Evolutionary conservation across 2,888 invertebrate genomes (phyloP), one percentile per base, ranked within the genome.

Genomic region (Brachynemurus nebulosus): DNA sequence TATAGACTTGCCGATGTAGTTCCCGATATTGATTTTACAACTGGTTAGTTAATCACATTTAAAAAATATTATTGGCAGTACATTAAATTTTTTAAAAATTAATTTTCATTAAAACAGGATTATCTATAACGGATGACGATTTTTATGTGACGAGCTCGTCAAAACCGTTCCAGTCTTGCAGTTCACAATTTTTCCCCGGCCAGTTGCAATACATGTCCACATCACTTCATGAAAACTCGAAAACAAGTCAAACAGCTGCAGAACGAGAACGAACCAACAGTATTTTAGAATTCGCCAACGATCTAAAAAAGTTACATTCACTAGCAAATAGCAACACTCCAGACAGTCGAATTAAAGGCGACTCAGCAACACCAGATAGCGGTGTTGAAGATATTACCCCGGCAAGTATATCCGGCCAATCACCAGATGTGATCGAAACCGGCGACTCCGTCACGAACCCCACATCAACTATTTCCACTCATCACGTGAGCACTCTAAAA

Each of bases 141-240:
- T 82, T 83, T 63, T 82, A 74, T 64, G 78, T 82, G 53, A 79
- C 79, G 52, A 78, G 80, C 47, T 80, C 81, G 23, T 73, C 77
- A 48, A 72, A 76, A 44, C 81, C 81, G n/a, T 82, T 82, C 63
- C 78, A 80, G 60, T 59, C 65, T 45, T 61, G 65, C 45, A 62
- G 61, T 44, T 70, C 70, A 50, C 80, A 80, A 63, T 81, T 81
- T 67, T 81, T 80, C 67, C 80, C 81, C 27, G 80, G 80, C 42
- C 67, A 68, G 60, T 64, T 65, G 53, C 53, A 50, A 36, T 48
- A 48, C 8, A 40, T 62, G 47, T 14, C 44, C 14, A 23, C 16
- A 12, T 8, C 38, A n/a, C 5, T 18, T 2, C 14, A 23, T 4
- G 21, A 16, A n/a, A 25, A 20, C 16, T n/a, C n/a, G n/a, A n/a